Percentiles rank a stretch among this genome's conserved stretches.
These are phyloP conservation scores for Garrulus glandarius DNA, from an alignment of 2,797 vertebrate genomes.

Conservation along the genomic window DNA sequence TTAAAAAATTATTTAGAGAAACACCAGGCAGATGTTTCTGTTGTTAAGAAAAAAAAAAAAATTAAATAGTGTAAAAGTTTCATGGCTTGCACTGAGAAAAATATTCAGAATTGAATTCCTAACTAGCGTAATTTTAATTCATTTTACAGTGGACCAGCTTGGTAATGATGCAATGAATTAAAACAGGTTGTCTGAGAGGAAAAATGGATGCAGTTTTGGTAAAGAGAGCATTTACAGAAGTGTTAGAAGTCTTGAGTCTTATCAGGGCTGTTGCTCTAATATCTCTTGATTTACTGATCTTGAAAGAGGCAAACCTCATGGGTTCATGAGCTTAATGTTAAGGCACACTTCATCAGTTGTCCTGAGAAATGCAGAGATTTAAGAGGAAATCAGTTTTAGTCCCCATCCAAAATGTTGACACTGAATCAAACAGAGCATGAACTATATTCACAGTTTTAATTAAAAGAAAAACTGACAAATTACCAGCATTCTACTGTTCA, in stretches of 20 bases:
- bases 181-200: slow-evolving; percentile 57
- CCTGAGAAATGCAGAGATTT: slow-evolving; percentile 52
- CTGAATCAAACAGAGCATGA: slow-evolving; percentile 67
- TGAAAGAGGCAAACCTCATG: slow-evolving; percentile 43
- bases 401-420: slow-evolving; percentile 64
- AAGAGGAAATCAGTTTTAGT: slow-evolving; percentile 64
- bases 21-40: not conserved
- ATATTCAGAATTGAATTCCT: not conserved
- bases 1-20: not conserved
- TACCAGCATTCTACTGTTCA: slow-evolving; percentile 59
- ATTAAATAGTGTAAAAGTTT: not conserved
- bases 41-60: not conserved
- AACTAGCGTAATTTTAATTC: slow-evolving; percentile 24
- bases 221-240: slow-evolving; percentile 51
- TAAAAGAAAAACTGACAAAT: slow-evolving; percentile 73
- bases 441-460: slow-evolving; percentile 66
- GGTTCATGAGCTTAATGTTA: slow-evolving; percentile 32
- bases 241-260: slow-evolving; percentile 49
- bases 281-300: slow-evolving; percentile 60
- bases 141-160: slow-evolving; percentile 42
- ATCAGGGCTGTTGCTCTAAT: slow-evolving; percentile 42
- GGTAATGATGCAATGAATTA: slow-evolving; percentile 62
- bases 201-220: slow-evolving; percentile 59
- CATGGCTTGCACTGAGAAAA: not conserved
- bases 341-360: slow-evolving; percentile 61